These are phyloP conservation scores for Lethocerus indicus DNA, from an alignment of 1,140 invertebrate genomes.

Conservation along the genomic window DNA sequence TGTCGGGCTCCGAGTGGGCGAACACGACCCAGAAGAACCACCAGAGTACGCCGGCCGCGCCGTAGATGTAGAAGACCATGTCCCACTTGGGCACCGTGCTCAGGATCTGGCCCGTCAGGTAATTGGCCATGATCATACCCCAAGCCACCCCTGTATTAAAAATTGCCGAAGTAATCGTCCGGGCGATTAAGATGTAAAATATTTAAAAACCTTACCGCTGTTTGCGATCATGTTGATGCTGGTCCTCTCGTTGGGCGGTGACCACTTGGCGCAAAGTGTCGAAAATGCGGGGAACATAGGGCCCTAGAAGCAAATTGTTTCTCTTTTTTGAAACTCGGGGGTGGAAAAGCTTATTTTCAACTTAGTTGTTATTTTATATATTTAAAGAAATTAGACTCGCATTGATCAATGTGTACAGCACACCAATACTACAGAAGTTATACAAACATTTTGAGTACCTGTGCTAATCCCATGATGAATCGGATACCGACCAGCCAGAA, in stretches of 20 bases:
- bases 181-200: background rate
- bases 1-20: constrained; percentile 56
- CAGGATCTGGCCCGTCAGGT: background rate
- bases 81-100: constrained; percentile 35
- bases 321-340: too few relatives aligned
- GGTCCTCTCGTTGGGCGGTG: constrained; percentile 32
- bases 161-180: background rate
- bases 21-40: constrained; percentile 47
- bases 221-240: constrained; percentile 7
- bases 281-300: constrained; percentile 36
- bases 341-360: too few relatives aligned
- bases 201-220: background rate
- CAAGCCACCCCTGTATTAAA: constrained; percentile 3
- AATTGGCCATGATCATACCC: background rate
- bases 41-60: constrained; percentile 50
- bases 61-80: constrained; percentile 67
- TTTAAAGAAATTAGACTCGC: too few relatives aligned
- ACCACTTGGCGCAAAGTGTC: constrained; percentile 34
- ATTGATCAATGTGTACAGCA: too few relatives aligned
- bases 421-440: constrained; percentile 2
- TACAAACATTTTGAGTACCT: too few relatives aligned
- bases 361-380: too few relatives aligned
- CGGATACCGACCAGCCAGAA: constrained; percentile 40
- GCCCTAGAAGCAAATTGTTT: too few relatives aligned
- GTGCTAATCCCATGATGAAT: constrained; percentile 36